Conservation (phyloP, 2,888 invertebrate genomes). For the Lamellibrachia satsuma region DNA sequence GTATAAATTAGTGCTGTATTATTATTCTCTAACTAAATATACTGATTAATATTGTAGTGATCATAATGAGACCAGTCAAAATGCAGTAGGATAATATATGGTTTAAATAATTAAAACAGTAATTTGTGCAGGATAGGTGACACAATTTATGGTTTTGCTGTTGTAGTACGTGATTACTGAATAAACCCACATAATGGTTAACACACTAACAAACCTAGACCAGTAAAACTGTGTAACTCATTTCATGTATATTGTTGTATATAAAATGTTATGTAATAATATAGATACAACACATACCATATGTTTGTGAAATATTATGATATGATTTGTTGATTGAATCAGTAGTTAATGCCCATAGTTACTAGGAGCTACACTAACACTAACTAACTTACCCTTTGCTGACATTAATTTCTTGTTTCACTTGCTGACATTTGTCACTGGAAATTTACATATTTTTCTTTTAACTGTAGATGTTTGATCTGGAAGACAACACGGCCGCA, state of each 20-base stretch:
- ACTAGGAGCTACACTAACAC: too few relatives aligned
- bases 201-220: too few relatives aligned
- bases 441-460: background rate
- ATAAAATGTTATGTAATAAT: background rate
- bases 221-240: background rate
- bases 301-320: background rate
- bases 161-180: too few relatives aligned
- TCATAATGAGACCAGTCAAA: background rate
- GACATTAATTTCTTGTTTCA: too few relatives aligned
- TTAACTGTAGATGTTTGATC: conserved; percentile 53
- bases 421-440: background rate
- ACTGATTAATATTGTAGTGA: background rate
- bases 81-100: background rate
- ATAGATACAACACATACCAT: background rate
- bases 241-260: background rate
- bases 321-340: background rate
- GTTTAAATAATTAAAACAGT: too few relatives aligned
- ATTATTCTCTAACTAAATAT: too few relatives aligned
- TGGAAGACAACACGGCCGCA: conserved; percentile 51
- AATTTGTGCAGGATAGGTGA: too few relatives aligned
- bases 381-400: too few relatives aligned
- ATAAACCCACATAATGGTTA: too few relatives aligned
- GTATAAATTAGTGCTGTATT: too few relatives aligned
- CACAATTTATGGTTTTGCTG: too few relatives aligned
- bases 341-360: too few relatives aligned